Conservation (phyloP, 2,797 vertebrate species). For the Liparis tanakae region DNA sequence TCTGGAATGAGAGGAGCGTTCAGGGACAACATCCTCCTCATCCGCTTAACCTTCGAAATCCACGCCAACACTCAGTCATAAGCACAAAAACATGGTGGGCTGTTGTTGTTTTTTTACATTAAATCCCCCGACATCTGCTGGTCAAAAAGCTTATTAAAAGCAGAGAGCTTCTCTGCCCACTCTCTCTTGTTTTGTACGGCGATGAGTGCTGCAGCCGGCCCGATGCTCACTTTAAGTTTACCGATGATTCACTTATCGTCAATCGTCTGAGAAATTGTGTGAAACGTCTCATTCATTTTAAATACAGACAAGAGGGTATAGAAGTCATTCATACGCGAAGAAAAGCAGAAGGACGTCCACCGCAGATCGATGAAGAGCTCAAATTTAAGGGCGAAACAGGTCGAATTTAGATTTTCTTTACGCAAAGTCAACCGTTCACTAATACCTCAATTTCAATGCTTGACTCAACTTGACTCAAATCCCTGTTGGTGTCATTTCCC, state of each 20-base stretch:
- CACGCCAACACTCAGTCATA: conserved; percentile 31
- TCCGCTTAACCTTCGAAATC: conserved; percentile 58
- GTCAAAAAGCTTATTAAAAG: conserved; percentile 40
- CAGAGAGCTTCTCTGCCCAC: conserved; percentile 17
- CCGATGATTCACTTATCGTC: conserved; percentile 32
- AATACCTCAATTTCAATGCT: not conserved
- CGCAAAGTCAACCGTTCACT: not conserved
- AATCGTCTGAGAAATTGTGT: not conserved
- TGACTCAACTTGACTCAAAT: not conserved
- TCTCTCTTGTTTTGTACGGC: conserved; percentile 18
- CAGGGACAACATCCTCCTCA: conserved; percentile 52
- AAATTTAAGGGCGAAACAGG: not conserved
- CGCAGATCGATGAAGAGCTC: not conserved
- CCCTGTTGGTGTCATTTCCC: not conserved
- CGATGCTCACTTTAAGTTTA: conserved; percentile 26
- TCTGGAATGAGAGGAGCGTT: conserved; percentile 34
- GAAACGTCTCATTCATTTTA: conserved; percentile 7
- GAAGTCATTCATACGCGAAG: not conserved
- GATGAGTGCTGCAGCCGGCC: conserved; percentile 7
- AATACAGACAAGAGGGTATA: not conserved
- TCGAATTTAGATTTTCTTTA: not conserved
- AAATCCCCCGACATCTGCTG: conserved; percentile 45
- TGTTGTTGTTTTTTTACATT: conserved; percentile 28
- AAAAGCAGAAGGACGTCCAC: not conserved
- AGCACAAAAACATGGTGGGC: conserved; percentile 40